Evolutionary conservation across 2,888 invertebrate genomes (phyloP).

Genomic region (Acronicta psi): DNA sequence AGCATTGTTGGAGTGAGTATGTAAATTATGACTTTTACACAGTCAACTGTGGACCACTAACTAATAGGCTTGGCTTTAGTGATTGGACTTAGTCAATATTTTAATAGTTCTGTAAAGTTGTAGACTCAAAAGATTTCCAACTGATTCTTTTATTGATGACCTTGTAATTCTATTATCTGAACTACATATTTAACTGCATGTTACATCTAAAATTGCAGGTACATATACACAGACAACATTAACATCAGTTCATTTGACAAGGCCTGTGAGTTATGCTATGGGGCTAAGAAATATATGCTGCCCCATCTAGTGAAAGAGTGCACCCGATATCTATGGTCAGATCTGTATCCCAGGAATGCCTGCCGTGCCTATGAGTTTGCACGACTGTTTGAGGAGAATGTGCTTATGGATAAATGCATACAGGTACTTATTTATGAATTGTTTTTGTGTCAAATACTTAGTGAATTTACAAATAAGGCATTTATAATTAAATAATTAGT

Average conservation of each 20-base stretch:
- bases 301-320: conserved; percentile 95
- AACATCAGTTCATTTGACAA: conserved; percentile 95
- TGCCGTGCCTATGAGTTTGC: conserved; percentile 96
- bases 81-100: no score
- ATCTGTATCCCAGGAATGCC: conserved; percentile 93
- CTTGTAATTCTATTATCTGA: not conserved
- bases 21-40: conserved; percentile 16
- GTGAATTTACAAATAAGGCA: no score
- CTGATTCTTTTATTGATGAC: no score
- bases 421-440: no score
- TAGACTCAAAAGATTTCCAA: no score
- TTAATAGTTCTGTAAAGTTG: no score
- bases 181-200: conserved; percentile 48
- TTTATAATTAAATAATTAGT: no score
- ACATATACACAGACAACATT: conserved; percentile 95
- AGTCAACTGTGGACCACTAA: not conserved
- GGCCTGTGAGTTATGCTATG: conserved; percentile 96
- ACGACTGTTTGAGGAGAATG: conserved; percentile 94
- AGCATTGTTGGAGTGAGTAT: conserved; percentile 92
- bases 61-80: no score
- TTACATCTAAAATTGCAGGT: conserved; percentile 77
- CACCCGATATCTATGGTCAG: conserved; percentile 95
- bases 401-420: conserved; percentile 94
- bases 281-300: conserved; percentile 96
- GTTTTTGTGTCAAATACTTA: no score